Base-by-base conservation (phyloP, 2,113 vertebrate species). In the Scolopax mira region DNA sequence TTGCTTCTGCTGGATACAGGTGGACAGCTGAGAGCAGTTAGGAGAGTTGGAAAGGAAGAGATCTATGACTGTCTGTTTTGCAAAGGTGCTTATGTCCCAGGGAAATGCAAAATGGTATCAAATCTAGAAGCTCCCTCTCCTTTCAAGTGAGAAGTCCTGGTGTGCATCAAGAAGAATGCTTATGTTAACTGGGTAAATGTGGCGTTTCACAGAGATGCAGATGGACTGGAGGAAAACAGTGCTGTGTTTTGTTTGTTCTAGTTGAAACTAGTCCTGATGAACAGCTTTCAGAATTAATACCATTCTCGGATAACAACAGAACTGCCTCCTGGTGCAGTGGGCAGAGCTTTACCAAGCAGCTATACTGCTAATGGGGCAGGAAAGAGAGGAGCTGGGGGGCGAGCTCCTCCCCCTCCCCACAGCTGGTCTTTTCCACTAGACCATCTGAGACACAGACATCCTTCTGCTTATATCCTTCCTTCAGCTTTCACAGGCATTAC, bases 341-440 rank as follows among this genome's bases (percentile, higher is more conserved):
- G 58, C 41, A 71, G 52, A 70, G 28, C 55, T 74, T 54, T 49
- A 25, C 31, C 13, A 42, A 60, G 75, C 24, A 73, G 30, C 24
- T 37, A 1, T 49, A 13, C 18, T 0, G 4, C 11, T 62, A 28
- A 11, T 13, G 52, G 0, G 2, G 25, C 37, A 1, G 9, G 64
- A 55, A 85, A 54, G 46, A 2, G 28, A 1, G 42, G 71, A 14
- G 7, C 11, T 0, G 0, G 3, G 17, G 17, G 73, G 48, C 18
- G n/a, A 64, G 33, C 52, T 72, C 48, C 37, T 84, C 85, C 25
- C 23, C 9, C 0, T 74, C 42, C 30, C 27, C 0, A 2, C 57
- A 60, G 41, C 42, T 0, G 1, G 6, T 37, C 13, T 72, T 58
- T 65, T 64, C 78, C 37, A 5, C 58, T 37, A 23, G 33, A 13